Base-by-base conservation (phyloP, 2,113 vertebrate genomes). In the Cariama cristata region DNA sequence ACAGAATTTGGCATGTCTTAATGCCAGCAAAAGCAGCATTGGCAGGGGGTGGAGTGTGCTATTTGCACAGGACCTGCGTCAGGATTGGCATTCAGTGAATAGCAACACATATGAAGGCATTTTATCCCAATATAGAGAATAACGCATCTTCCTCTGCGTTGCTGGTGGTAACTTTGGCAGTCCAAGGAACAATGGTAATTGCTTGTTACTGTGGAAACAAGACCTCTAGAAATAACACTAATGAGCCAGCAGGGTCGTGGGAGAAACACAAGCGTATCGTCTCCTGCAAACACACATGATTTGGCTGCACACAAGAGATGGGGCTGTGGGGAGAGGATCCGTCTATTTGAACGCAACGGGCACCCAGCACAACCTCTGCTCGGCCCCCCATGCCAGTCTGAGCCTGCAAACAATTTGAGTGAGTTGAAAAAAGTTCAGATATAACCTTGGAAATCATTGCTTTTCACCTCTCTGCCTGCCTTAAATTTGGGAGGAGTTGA, bases 201-300 rank as follows among this genome's bases (percentile, higher is more conserved):
- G 89, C 97, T 97, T 96, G 98, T 98, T 98, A 97, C 98, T 97
- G 98, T 98, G 97, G 98, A 98, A 98, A 98, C 98, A 95, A 97
- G 97, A 97, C 98, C 96, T 98, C 97, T 96, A 97, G 96, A 98
- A 98, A 97, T 98, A 98, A 97, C 95, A 97, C 95, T 97, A 97
- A 97, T 98, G 96, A 98, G 96, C 94, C 91, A 97, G 97, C 95
- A 87, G 96, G 96, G 97, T 96, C 19, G 94, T 96, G 97, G 97
- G 95, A 97, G 95, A 97, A 98, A 97, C 77, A 95, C 93, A 97
- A 97, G 96, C 92, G 81, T 90, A 77, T 90, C 64, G 95, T 91
- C 91, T 97, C 79, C 86, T 97, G 91, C 96, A 97, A 98, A 97
- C 93, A 97, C 87, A 91, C 86, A 92, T 74, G 90, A 87, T 86